Conservation (phyloP, 2,888 invertebrate genomes). For the Hirtodrosophila trivittata region DNA sequence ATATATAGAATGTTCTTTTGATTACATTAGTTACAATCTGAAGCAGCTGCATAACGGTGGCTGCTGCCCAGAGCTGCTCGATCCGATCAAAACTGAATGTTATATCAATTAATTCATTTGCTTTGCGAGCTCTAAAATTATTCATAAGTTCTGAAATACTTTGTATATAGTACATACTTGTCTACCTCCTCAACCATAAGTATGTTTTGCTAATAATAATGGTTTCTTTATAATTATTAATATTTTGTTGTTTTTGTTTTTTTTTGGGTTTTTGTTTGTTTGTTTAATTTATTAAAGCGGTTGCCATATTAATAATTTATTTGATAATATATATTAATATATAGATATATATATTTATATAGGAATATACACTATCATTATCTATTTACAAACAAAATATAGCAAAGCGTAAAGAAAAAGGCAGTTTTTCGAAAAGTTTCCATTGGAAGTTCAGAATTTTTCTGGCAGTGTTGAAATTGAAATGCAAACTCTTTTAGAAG, state of each 20-base stretch:
- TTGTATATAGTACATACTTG: constrained; percentile 13
- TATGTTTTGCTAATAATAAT: constrained; percentile 41
- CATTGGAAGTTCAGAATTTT: constrained; percentile 11
- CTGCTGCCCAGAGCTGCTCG: constrained; percentile 8
- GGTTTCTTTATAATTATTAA: constrained; percentile 36
- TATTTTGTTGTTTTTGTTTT: constrained; percentile 11
- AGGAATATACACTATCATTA: constrained; percentile 24
- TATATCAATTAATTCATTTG: constrained; percentile 28
- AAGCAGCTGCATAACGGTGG: constrained; percentile 27
- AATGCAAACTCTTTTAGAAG: constrained; percentile 1
- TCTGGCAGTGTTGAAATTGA: constrained; percentile 28
- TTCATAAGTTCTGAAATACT: constrained; percentile 49
- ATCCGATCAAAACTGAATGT: constrained; percentile 32
- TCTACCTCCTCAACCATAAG: constrained; percentile 1
- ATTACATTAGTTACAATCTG: constrained; percentile 69
- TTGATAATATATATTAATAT: constrained; percentile 22
- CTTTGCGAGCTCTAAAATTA: constrained; percentile 57
- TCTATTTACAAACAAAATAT: constrained; percentile 48
- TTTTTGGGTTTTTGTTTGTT: not conserved
- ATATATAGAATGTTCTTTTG: constrained; percentile 51
- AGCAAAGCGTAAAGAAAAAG: constrained; percentile 22
- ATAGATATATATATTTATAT: constrained; percentile 24
- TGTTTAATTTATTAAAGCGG: constrained; percentile 65
- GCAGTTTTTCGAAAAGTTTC: not conserved
- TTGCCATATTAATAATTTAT: constrained; percentile 43